Percentiles rank a stretch among this genome's conserved stretches.
Conservation (phyloP, 2,888 invertebrate species). For the Drosophila fungiperda region DNA sequence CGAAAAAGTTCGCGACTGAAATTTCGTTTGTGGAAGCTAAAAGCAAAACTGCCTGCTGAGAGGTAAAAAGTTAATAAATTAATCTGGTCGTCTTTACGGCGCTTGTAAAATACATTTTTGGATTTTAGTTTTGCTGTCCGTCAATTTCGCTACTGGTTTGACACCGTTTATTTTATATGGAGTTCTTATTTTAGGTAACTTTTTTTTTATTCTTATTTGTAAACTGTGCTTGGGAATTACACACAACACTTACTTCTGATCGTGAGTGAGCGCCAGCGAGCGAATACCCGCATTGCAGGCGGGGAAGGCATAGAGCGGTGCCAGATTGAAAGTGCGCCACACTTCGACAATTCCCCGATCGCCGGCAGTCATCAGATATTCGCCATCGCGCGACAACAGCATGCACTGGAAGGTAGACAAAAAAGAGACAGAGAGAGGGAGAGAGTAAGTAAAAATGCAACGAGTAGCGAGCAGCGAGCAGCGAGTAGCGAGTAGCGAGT, state of each 20-base stretch:
- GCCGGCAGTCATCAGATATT: conserved; percentile 99
- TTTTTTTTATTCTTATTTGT: not conserved
- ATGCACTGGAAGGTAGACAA: conserved; percentile 88
- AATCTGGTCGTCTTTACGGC: not conserved
- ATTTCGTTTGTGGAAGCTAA: not conserved
- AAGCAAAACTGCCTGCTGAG: not conserved
- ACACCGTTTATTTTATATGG: not conserved
- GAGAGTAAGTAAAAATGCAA: not conserved
- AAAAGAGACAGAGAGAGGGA: not conserved
- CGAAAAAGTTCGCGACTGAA: not conserved
- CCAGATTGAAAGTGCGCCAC: conserved; percentile 98
- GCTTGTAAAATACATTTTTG: not conserved
- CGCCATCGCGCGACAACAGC: conserved; percentile 98
- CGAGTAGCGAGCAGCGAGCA: not conserved
- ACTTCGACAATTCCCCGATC: conserved; percentile 99
- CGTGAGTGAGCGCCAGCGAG: conserved; percentile 97
- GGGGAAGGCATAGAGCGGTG: conserved; percentile 98
- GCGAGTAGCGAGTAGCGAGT: not conserved
- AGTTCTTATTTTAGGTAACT: not conserved
- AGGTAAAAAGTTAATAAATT: not conserved
- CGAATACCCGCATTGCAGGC: conserved; percentile 97
- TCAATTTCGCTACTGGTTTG: no score
- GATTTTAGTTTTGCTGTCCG: no score
- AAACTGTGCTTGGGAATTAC: not conserved
- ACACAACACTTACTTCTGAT: conserved; percentile 93